These are phyloP conservation scores for Pharmacophagus antenor DNA, from an alignment of 2,888 invertebrate species.

Conservation along the genomic window DNA sequence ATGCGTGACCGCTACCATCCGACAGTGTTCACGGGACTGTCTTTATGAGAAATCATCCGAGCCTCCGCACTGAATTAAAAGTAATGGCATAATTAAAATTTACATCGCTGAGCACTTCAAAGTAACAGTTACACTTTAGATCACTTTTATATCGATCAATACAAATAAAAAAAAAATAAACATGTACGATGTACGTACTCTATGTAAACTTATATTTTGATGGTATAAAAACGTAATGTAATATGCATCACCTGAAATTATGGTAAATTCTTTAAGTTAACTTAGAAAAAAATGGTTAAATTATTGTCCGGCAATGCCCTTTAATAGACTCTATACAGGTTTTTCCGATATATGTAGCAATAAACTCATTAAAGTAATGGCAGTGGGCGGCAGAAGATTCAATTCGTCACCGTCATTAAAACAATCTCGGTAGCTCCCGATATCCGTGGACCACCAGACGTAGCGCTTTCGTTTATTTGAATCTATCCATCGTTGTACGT, in stretches of 20 bases:
- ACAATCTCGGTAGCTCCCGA: slow-evolving; percentile 46
- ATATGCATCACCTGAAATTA: slow-evolving; percentile 11
- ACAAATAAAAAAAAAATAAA: not conserved
- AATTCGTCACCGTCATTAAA: slow-evolving; percentile 72
- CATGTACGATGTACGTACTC: too few relatives aligned
- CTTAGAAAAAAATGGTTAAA: slow-evolving; percentile 35
- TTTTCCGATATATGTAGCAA: slow-evolving; percentile 58
- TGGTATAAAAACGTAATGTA: not conserved
- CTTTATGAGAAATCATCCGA: slow-evolving; percentile 67
- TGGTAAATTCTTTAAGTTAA: slow-evolving; percentile 28
- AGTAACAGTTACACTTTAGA: slow-evolving; percentile 28
- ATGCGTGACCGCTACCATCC: slow-evolving; percentile 77
- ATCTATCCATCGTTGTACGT: slow-evolving; percentile 18
- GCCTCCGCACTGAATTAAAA: slow-evolving; percentile 67
- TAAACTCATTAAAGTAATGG: slow-evolving; percentile 71
- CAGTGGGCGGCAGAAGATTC: slow-evolving; percentile 52
- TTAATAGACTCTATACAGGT: slow-evolving; percentile 58
- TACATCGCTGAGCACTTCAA: slow-evolving; percentile 57
- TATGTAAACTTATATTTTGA: too few relatives aligned
- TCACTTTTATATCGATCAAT: slow-evolving; percentile 15
- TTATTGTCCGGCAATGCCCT: slow-evolving; percentile 39
- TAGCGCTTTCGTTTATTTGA: slow-evolving; percentile 41
- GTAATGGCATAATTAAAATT: slow-evolving; percentile 75
- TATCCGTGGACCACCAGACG: slow-evolving; percentile 52
- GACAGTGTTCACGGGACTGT: slow-evolving; percentile 52